These are phyloP conservation scores for Heliothis peltigera DNA, from an alignment of 2,888 invertebrate species.

Conservation along the genomic window DNA sequence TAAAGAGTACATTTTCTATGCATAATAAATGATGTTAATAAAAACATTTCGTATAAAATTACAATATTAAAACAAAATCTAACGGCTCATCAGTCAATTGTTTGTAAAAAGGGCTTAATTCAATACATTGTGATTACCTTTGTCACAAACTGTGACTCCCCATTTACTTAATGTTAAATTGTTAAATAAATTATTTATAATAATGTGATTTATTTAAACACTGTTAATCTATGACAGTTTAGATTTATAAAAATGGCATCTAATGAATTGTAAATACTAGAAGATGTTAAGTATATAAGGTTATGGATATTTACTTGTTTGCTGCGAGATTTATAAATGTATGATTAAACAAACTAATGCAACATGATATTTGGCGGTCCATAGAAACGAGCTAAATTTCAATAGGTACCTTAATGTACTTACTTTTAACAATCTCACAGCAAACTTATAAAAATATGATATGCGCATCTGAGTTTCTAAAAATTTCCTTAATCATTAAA, in stretches of 20 bases:
- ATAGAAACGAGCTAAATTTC: constrained; percentile 30
- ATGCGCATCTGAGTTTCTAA: constrained; percentile 35
- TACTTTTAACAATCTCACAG: constrained; percentile 52
- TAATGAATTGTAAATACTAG: constrained; percentile 61
- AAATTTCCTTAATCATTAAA: constrained; percentile 25
- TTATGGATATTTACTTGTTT: constrained; percentile 53
- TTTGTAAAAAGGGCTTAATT: constrained; percentile 57
- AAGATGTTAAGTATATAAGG: constrained; percentile 38
- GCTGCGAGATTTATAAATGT: constrained; percentile 66
- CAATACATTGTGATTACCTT: constrained; percentile 41
- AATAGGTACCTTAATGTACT: constrained; percentile 17
- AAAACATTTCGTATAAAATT: constrained; percentile 26
- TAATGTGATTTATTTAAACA: constrained; percentile 59
- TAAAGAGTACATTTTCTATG: constrained; percentile 33
- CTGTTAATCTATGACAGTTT: constrained; percentile 63
- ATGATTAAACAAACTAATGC: constrained; percentile 13
- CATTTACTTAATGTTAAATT: constrained; percentile 58
- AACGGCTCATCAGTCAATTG: constrained; percentile 39
- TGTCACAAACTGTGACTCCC: constrained; percentile 53
- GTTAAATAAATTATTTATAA: constrained; percentile 57
- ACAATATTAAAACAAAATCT: constrained; percentile 19
- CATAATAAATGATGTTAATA: constrained; percentile 27
- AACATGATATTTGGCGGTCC: constrained; percentile 28
- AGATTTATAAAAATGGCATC: constrained; percentile 52
- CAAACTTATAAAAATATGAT: constrained; percentile 39